phyloP scores from a whole-genome alignment of 2,888 invertebrate species.

The Plemyria rubiginata region DNA sequence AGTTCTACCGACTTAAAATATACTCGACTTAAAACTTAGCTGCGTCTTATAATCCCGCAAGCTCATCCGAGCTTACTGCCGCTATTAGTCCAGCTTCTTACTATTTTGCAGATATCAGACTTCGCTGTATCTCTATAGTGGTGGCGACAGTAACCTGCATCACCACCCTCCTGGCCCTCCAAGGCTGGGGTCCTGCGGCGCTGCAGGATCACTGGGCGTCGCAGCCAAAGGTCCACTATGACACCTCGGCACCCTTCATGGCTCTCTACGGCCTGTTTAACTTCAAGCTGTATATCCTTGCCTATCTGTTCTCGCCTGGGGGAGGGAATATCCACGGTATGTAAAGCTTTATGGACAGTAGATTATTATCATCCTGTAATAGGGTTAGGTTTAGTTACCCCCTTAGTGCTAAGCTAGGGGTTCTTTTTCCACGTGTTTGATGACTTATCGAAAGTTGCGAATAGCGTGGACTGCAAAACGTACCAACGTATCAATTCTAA shows the following conservation, averaged over 20 bases:
- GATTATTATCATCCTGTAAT: neutral
- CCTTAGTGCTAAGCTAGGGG: too few species aligned
- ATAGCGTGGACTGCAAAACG: too few species aligned
- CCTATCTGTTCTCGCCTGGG: constrained; percentile 96
- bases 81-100: neutral
- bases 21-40: too few species aligned
- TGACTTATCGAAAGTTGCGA: too few species aligned
- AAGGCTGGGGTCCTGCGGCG: constrained; percentile 94
- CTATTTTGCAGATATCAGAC: constrained; percentile 90
- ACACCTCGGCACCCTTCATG: constrained; percentile 97
- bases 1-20: too few species aligned
- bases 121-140: constrained; percentile 95
- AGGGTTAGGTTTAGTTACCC: too few species aligned
- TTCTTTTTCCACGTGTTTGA: too few species aligned
- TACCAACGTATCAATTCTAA: too few species aligned
- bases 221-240: constrained; percentile 93
- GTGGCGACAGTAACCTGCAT: constrained; percentile 92
- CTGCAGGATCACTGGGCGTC: constrained; percentile 98
- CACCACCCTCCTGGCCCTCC: constrained; percentile 89
- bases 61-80: neutral
- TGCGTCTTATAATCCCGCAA: neutral
- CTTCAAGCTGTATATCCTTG: constrained; percentile 96
- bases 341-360: neutral
- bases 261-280: constrained; percentile 97
- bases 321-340: constrained; percentile 92